Conservation (phyloP, 2,888 invertebrate genomes). For the Athetis lepigone region DNA sequence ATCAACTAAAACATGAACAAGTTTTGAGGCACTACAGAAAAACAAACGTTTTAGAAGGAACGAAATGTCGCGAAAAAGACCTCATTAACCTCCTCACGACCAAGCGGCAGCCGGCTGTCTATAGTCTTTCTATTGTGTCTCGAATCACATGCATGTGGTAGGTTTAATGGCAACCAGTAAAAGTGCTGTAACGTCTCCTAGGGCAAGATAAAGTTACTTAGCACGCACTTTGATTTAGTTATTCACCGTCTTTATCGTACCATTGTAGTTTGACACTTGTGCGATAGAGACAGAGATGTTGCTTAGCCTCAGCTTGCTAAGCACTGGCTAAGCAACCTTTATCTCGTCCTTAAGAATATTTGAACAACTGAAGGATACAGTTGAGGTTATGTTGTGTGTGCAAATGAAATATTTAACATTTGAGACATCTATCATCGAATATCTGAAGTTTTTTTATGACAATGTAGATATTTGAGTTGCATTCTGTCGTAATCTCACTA, state of each 20-base stretch:
- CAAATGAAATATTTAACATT: slow-evolving; percentile 17
- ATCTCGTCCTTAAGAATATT: neutral
- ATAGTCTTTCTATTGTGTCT: too few species aligned
- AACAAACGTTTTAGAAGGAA: slow-evolving; percentile 7
- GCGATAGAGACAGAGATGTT: too few species aligned
- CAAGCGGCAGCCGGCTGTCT: too few species aligned
- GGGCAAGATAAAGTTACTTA: too few species aligned
- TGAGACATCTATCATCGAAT: neutral
- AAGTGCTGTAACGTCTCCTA: neutral
- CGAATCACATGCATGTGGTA: too few species aligned
- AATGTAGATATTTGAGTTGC: slow-evolving; percentile 25
- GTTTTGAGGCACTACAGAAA: slow-evolving; percentile 9
- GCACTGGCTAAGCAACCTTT: too few species aligned
- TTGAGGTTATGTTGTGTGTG: slow-evolving; percentile 9
- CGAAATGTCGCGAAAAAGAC: neutral
- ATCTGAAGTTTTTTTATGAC: slow-evolving; percentile 4
- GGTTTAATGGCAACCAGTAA: too few species aligned
- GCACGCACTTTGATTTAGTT: too few species aligned
- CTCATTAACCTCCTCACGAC: too few species aligned
- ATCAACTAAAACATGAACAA: slow-evolving; percentile 24
- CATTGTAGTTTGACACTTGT: too few species aligned
- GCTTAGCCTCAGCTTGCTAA: too few species aligned
- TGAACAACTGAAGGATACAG: neutral
- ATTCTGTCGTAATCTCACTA: slow-evolving; percentile 10
- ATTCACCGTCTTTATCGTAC: too few species aligned